A percentile compares a stretch with the other conserved stretches of the same genome.
Evolutionary conservation across 2,113 vertebrate genomes (phyloP).

Genomic region (Eulemur macaco): DNA sequence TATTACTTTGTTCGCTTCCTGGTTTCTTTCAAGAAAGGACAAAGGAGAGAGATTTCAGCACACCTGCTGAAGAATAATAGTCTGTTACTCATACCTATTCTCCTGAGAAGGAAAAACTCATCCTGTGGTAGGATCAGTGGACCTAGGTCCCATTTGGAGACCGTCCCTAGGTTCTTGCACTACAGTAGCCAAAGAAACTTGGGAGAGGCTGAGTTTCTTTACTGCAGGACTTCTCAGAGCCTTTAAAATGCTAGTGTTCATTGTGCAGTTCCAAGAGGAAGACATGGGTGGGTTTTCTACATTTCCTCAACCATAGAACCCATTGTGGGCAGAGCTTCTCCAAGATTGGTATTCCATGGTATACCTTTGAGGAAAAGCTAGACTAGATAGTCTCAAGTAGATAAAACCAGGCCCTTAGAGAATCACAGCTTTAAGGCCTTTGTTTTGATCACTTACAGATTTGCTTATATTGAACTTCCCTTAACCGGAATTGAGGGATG

Average conservation of each 20-base stretch:
- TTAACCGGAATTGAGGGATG: not conserved
- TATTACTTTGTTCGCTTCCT: not conserved
- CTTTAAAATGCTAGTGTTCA: not conserved
- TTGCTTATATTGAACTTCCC: not conserved
- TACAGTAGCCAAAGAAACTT: not conserved
- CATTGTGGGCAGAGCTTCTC: not conserved
- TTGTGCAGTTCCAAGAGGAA: not conserved
- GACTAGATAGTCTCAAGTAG: not conserved
- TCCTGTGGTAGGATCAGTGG: not conserved
- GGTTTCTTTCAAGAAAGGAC: not conserved
- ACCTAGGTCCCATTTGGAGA: not conserved
- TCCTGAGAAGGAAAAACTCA: not conserved
- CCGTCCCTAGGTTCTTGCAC: not conserved
- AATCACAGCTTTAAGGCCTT: not conserved
- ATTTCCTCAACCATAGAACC: not conserved
- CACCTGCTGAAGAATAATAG: not conserved
- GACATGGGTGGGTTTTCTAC: not conserved
- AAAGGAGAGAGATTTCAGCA: not conserved
- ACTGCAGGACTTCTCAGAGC: not conserved
- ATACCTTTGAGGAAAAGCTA: not conserved
- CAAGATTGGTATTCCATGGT: not conserved
- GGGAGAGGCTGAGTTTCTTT: not conserved
- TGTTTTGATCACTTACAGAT: not conserved
- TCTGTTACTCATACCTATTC: not conserved
- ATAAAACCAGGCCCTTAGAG: not conserved